Evolutionary conservation across 2,113 vertebrate genomes (phyloP), one percentile per base, ranked within the genome.

Genomic region (Gavialis gangeticus): DNA sequence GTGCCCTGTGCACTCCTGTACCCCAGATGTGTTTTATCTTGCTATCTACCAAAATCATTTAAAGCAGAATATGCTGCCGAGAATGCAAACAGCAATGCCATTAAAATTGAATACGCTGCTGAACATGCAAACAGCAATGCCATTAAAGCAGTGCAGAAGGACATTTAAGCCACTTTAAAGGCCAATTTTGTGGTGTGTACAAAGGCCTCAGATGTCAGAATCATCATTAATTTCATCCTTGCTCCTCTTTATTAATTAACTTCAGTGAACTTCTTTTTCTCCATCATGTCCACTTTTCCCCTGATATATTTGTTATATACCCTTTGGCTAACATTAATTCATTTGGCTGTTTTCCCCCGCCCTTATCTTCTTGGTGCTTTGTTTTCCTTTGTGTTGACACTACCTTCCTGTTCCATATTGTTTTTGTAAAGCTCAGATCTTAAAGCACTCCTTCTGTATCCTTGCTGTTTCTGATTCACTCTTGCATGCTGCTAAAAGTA

Each of bases 171-270:
- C 46, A 9, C 46, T 46, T 46, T 46, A 46, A 46, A 46, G 46
- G 46, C 46, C 46, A 46, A 46, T 46, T 46, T 46, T 46, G 46
- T 46, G 46, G 46, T 46, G 46, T 46, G 46, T 46, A 46, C 46
- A 46, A 85, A 60, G 76, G 73, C 77, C 63, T 79, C 75, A 69
- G 75, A 24, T 63, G 15, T 5, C 82, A 90, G 84, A 95, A 60
- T 62, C 69, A n/a, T 59, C 60, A 87, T 77, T 95, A 81, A 92
- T 88, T 91, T 81, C 58, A 87, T 71, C 21, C 22, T 15, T 89
- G 27, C 75, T 90, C 62, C 86, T 93, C 57, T 94, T 94, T 88
- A 87, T 91, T 82, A 93, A 92, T 73, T 54, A 87, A 0, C 12
- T 93, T 69, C 19, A 93, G 91, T 73, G 57, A 87, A 0, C 12